Evolutionary conservation across 2,113 vertebrate species (phyloP), one percentile per base, ranked within the genome.

Genomic region (Pangasianodon gigas): DNA sequence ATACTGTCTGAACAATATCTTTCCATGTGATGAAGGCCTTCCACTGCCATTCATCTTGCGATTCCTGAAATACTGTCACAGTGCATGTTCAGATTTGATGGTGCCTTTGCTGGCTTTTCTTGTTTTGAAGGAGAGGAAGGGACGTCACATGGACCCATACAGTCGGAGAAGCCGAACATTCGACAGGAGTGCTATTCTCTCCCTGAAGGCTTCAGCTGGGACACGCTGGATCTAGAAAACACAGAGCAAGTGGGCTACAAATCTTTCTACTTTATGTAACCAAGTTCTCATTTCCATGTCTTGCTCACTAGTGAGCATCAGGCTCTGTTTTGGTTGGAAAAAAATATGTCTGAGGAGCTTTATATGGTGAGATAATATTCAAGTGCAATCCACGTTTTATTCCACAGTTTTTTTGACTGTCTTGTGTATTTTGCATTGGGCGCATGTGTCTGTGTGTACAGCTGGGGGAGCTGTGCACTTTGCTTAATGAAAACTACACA

Each of bases 401-500:
- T 84, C 1, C 14, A 67, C 26, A 19, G 1, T 18, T 56, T 21
- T 71, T 84, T 21, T 24, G 7, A 77, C 1, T 24, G 21, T 2
- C 16, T 82, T 48, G 14, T 52, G 10, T 14, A 26, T 21, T 65
- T 46, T 62, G n/a, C 54, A 60, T 41, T 88, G n/a, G 4, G 4
- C 2, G 5, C 80, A 29, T 84, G 46, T 87, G 18, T 86, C 4
- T 84, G 11, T 52, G 26, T 44, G 32, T 80, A 21, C 91, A 99
- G 98, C 92, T 99, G 91, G 97, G 94, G 60, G 98, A 99, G 93
- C 95, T 99, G 0, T 97, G 98, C 91, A 96, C 96, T 0, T 95
- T 99, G 3, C 96, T 99, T 81, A 99, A 98, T 9, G 97, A 98
- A 91, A 99, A 99, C 94, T 99, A 98, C 0, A 97, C 96, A 86